A percentile compares a stretch with the other conserved stretches of the same genome.
Evolutionary conservation across 2,888 invertebrate species (phyloP).

Genomic region (Antitype chi): DNA sequence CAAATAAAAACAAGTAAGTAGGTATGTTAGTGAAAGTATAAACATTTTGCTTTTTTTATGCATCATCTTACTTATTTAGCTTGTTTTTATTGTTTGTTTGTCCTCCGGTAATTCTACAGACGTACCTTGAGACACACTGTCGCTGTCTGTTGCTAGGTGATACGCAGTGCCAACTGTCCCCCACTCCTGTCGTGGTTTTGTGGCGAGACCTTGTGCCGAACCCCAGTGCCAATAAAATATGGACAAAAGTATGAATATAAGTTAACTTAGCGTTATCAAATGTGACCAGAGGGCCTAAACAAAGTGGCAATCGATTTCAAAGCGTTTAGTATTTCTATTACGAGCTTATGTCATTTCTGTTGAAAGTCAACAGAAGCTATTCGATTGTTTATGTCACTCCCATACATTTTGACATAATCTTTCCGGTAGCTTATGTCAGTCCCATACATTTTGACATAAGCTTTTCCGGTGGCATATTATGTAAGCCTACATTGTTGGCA

Average conservation of each 20-base stretch:
- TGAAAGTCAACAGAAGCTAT: background rate
- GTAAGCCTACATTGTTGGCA: too few species aligned
- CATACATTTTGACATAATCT: background rate
- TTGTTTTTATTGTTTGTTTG: slow-evolving; percentile 14
- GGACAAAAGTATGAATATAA: background rate
- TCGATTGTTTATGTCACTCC: too few species aligned
- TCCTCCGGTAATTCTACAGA: slow-evolving; percentile 23
- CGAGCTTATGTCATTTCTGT: background rate
- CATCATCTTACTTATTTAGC: background rate
- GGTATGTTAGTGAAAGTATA: too few species aligned
- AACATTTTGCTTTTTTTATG: background rate
- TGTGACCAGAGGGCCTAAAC: too few species aligned
- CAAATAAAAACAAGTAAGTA: too few species aligned
- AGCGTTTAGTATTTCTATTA: background rate
- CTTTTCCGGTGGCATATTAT: too few species aligned
- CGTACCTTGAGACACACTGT: slow-evolving; percentile 42
- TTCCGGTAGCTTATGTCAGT: too few species aligned
- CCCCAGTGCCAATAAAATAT: slow-evolving; percentile 10
- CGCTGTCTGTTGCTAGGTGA: slow-evolving; percentile 37
- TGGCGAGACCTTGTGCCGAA: slow-evolving; percentile 12
- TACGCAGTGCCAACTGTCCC: slow-evolving; percentile 28
- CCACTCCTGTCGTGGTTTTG: background rate
- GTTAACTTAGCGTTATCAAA: background rate
- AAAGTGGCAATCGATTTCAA: background rate
- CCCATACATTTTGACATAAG: too few species aligned